Evolutionary conservation across 2,797 vertebrate species (phyloP), one percentile per base, ranked within the genome.

Genomic region (Chaenodraco wilsoni): DNA sequence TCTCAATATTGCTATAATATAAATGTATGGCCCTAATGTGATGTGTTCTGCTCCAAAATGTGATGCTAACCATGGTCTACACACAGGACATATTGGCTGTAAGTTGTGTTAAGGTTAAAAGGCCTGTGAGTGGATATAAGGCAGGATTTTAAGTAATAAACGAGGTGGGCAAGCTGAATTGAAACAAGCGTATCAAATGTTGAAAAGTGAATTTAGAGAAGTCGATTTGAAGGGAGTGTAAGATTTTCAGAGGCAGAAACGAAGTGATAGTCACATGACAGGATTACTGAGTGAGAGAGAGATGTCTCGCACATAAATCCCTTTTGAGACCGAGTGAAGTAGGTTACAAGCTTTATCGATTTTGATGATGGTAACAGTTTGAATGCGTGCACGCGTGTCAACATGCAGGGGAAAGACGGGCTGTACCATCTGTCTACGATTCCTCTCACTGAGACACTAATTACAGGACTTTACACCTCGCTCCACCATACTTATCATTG

Each of bases 381-480:
- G 73, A 68, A 14, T 72, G 71, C 78, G 45, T 61, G 61, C 68
- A 61, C 59, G 70, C 69, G 58, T 73, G 75, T 81, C 50, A 57
- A 33, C 83, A 84, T 69, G 66, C 67, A 55, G 54, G 66, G 78
- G 79, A 74, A 76, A 82, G 82, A 83, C 58, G 27, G 71, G 55
- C 27, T 76, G 64, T 46, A 78, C 91, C 90, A 94, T 95, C 93
- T 96, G 93, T 92, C 91, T 91, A 89, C 89, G 84, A 74, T 78
- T 79, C 79, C 81, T 92, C 94, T 91, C 86, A 91, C 87, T 92
- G 82, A 92, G 93, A 93, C 86, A 92, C 94, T 95, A 94, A 94
- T 96, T 94, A 95, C 84, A 87, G 89, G 93, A 96, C 92, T 90
- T 84, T 82, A 93, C 89, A 91, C 80, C 89, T 93, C 80, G 82